Percentiles rank a stretch among this genome's conserved stretches.
These are phyloP conservation scores for Thripadectes ignobilis DNA, from an alignment of 2,797 vertebrate species.

Conservation along the genomic window DNA sequence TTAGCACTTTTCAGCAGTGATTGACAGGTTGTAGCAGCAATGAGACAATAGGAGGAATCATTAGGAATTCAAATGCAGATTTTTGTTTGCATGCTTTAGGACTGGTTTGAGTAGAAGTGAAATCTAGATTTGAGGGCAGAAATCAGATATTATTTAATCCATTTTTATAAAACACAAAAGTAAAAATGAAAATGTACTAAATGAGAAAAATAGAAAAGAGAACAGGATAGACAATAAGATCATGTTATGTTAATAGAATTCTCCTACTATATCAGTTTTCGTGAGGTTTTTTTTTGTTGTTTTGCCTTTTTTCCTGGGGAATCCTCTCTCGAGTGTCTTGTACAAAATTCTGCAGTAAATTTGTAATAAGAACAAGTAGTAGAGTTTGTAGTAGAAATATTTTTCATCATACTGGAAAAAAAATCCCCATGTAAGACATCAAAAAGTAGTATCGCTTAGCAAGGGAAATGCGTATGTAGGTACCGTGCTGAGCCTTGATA, in stretches of 20 bases:
- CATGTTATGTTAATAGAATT: not conserved
- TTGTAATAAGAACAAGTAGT: not conserved
- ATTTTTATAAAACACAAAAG: constrained; percentile 38
- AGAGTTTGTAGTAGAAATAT: not conserved
- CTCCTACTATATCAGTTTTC: not conserved
- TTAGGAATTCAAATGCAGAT: constrained; percentile 80
- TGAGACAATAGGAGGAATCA: constrained; percentile 78
- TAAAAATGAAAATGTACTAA: not conserved
- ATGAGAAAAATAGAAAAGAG: not conserved
- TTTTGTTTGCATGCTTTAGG: constrained; percentile 71
- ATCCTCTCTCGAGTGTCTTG: not conserved
- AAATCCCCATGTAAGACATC: not conserved
- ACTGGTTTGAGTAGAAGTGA: constrained; percentile 62
- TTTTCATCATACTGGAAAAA: constrained; percentile 20
- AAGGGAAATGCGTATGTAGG: not conserved
- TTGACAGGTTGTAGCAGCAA: constrained; percentile 80
- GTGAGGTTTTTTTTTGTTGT: fast-evolving
- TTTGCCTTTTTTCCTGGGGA: not conserved
- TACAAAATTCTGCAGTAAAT: not conserved
- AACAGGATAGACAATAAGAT: not conserved
- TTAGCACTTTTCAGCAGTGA: constrained; percentile 82
- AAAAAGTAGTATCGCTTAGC: constrained; percentile 33
- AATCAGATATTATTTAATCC: constrained; percentile 41
- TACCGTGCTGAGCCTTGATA: not conserved
- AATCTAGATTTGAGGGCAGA: constrained; percentile 49